Percentiles rank a stretch among this genome's conserved stretches.
phyloP scores from a whole-genome alignment of 2,888 invertebrate species.

The Agriopis leucophaearia region DNA sequence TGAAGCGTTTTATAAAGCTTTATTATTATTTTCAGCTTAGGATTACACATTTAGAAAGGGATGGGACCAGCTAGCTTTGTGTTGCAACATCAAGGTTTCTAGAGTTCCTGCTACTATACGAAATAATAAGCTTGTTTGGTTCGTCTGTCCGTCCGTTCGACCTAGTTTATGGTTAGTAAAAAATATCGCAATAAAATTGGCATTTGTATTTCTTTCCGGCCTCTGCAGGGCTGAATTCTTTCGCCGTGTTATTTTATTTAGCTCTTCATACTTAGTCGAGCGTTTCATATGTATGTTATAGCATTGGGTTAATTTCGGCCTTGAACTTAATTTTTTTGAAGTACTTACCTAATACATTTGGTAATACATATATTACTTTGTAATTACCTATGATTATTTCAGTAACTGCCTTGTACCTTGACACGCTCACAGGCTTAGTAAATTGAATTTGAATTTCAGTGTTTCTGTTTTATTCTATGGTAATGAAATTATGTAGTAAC shows the following conservation, averaged over 20 bases:
- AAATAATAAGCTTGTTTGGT: neutral
- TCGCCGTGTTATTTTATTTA: neutral
- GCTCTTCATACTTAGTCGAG: conserved; percentile 4
- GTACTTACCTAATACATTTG: neutral
- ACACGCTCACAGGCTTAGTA: too few relatives aligned
- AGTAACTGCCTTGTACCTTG: too few relatives aligned
- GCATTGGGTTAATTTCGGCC: neutral
- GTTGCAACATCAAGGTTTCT: neutral
- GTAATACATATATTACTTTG: neutral
- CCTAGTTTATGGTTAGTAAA: neutral
- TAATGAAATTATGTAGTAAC: too few relatives aligned
- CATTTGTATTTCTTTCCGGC: neutral
- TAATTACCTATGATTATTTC: too few relatives aligned
- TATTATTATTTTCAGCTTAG: conserved; percentile 26
- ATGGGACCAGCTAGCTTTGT: neutral
- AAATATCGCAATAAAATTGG: neutral
- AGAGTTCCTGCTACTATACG: too few relatives aligned
- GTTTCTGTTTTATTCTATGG: too few relatives aligned
- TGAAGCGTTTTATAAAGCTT: conserved; percentile 30
- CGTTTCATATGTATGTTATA: neutral
- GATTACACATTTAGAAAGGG: neutral
- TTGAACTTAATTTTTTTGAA: conserved; percentile 4
- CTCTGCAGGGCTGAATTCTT: neutral
- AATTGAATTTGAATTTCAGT: too few relatives aligned
- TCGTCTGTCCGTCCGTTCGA: neutral